Base-by-base conservation (phyloP, 1,140 invertebrate genomes). In the Drosophila pallidifrons region DNA sequence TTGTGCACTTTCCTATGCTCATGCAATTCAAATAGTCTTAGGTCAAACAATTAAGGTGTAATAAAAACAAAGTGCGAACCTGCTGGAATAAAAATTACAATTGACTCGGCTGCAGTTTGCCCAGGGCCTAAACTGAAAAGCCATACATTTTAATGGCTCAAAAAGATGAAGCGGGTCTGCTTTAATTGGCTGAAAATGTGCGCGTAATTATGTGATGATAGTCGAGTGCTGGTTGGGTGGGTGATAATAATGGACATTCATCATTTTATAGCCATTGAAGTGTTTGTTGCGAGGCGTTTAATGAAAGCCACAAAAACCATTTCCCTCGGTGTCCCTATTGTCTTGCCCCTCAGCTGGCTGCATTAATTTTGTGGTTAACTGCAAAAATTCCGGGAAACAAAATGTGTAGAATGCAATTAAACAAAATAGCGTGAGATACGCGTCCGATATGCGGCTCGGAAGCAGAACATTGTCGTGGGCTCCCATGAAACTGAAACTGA, bases 391-490 rank as follows among this genome's bases (percentile, higher is more conserved):
- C 77, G 61, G 77, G 83, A 87, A 87, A 66, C 78, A 82, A 81
- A 76, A 72, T 83, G 80, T 78, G 83, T 75, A 75, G 85, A 83
- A 87, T 87, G 83, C 83, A 87, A 87, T 88, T 87, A 87, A 87
- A 87, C 85, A 87, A 87, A 87, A 87, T 87, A 87, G 83, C 83
- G 85, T 89, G 83, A 87, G 83, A 87, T 87, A 87, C 85, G 83
- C 81, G 80, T 46, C 69, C 80, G 83, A 87, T 87, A 87, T 60
- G 66, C 63, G 54, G 54, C 61, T 57, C 75, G 57, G 43, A 51
- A 47, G 60, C 51, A 69, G 59, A 58, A 65, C 70, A 60, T 61
- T 61, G 45, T 68, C 47, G 46, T 35, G 52, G 55, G 35, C 75
- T 75, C 45, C 57, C 60, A 61, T 63, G 58, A 38, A 38, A 38